A percentile compares a stretch with the other conserved stretches of the same genome.
phyloP scores from a whole-genome alignment of 2,797 vertebrate species.

The Crenichthys baileyi region DNA sequence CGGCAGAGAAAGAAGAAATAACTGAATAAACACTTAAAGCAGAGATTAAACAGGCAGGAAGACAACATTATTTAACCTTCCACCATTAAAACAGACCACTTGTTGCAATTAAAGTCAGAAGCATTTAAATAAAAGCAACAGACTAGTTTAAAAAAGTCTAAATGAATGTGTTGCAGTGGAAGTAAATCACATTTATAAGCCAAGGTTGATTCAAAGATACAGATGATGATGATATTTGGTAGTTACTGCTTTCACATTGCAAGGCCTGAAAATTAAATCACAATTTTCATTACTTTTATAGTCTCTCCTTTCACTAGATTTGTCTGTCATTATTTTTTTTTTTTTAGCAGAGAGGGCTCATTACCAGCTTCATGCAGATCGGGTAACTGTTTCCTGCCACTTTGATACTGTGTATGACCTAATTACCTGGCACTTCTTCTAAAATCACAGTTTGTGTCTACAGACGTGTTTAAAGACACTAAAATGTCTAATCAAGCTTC shows the following conservation, averaged over 20 bases:
- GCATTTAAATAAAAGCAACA: neutral
- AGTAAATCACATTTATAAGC: neutral
- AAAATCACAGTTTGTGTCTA: neutral
- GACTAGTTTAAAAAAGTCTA: slow-evolving; percentile 14
- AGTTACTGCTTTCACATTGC: slow-evolving; percentile 30
- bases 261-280: neutral
- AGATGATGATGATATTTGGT: neutral
- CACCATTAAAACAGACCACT: slow-evolving; percentile 15
- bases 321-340: neutral
- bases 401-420: neutral
- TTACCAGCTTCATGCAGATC: neutral
- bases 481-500: neutral
- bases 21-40: slow-evolving; percentile 48
- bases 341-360: neutral
- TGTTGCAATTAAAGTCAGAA: slow-evolving; percentile 29
- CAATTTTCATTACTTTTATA: neutral
- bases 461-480: neutral
- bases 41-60: slow-evolving; percentile 37
- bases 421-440: neutral
- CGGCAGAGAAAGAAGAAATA: slow-evolving; percentile 41
- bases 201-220: slow-evolving; percentile 13
- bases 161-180: neutral
- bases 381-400: neutral
- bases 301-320: neutral
- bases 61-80: slow-evolving; percentile 18